phyloP scores from a whole-genome alignment of 2,888 invertebrate species.

The Phrixothrix hirtus region DNA sequence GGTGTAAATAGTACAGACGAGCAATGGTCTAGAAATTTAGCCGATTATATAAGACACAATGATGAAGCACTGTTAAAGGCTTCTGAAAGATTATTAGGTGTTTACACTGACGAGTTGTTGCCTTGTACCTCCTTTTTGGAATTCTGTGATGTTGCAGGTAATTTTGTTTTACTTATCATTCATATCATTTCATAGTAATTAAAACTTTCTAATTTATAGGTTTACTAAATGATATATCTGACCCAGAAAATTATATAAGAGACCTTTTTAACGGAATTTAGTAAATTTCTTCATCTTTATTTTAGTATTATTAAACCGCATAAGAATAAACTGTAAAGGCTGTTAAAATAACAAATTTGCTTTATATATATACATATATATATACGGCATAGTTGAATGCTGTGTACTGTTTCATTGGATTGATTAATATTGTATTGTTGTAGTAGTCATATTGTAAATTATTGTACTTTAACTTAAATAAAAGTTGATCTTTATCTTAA shows the following conservation, averaged over 20 bases:
- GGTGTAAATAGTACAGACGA: conserved; percentile 73
- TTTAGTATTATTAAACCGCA: conserved; percentile 27
- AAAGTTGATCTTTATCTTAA: conserved; percentile 24
- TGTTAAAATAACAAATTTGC: conserved; percentile 27
- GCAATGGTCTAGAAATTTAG: conserved; percentile 87
- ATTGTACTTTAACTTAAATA: conserved; percentile 29
- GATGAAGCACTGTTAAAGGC: conserved; percentile 89
- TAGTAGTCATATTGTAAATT: conserved; percentile 29
- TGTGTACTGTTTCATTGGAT: conserved; percentile 17
- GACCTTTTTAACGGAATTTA: conserved; percentile 59
- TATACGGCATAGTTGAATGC: conserved; percentile 7
- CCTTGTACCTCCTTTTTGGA: conserved; percentile 89
- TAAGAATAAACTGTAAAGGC: conserved; percentile 29
- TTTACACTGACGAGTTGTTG: conserved; percentile 85
- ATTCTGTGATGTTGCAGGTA: conserved; percentile 90
- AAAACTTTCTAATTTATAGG: conserved; percentile 53
- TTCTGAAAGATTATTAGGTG: conserved; percentile 79
- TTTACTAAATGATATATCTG: conserved; percentile 68
- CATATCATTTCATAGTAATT: too few relatives aligned
- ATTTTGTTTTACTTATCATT: too few relatives aligned
- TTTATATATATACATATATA: too few relatives aligned
- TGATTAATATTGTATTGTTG: conserved; percentile 23
- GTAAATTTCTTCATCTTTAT: conserved; percentile 17
- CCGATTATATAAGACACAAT: conserved; percentile 92
- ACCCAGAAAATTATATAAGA: conserved; percentile 65